Conservation (phyloP, 30 jellyfish, hydroid and myxozoan species). For the Chrysaora quinquecirrha region DNA sequence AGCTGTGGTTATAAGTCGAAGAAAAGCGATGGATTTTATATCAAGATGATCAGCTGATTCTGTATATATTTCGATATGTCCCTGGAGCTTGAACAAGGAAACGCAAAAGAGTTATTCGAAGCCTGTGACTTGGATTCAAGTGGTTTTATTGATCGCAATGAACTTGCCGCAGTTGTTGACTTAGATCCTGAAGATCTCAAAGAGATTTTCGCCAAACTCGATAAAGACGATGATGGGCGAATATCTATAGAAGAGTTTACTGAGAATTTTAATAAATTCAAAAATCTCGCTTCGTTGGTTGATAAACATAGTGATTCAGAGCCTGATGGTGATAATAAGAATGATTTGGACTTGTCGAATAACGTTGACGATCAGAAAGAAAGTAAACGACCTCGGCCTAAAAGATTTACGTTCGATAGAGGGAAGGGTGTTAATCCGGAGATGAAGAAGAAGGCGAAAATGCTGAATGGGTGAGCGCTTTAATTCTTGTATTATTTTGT, state of each 20-base stretch:
- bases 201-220: conserved; percentile 76
- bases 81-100: conserved; percentile 60
- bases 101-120: conserved; percentile 77
- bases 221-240: conserved; percentile 89
- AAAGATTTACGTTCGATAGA: conserved; percentile 52
- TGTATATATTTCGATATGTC: no score
- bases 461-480: conserved; percentile 9
- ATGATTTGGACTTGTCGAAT: background rate
- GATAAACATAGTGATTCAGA: conserved; percentile 30
- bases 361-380: background rate
- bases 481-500: no score
- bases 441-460: background rate
- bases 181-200: conserved; percentile 79
- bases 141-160: conserved; percentile 93
- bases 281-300: conserved; percentile 46
- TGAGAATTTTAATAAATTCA: conserved; percentile 70
- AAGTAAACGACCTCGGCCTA: conserved; percentile 59
- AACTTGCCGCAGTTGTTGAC: conserved; percentile 98
- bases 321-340: background rate
- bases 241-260: conserved; percentile 89
- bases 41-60: no score
- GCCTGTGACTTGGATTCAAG: conserved; percentile 91
- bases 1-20: no score
- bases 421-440: conserved; percentile 6
- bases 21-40: no score